Evolutionary conservation across 1,140 invertebrate genomes (phyloP).

Genomic region (Pogonomyrmex californicus): DNA sequence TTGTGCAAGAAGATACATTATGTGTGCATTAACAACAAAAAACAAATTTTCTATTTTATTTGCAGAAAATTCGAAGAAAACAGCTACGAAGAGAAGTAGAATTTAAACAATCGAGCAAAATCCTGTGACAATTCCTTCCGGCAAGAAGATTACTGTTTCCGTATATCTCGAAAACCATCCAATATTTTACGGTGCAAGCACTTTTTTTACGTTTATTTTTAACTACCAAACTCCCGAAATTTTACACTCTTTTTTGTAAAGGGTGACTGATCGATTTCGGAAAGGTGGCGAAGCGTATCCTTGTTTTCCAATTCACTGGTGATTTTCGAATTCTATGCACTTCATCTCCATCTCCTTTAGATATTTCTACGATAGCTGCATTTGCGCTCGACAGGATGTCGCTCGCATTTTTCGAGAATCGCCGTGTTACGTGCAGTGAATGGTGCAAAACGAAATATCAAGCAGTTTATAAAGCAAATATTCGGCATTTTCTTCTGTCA

Average conservation of each 20-base stretch:
- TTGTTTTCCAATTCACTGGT: conserved; percentile 69
- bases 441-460: conserved; percentile 2
- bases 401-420: conserved; percentile 28
- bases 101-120: conserved; percentile 37
- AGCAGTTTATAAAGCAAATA: conserved; percentile 37
- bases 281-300: conserved; percentile 40
- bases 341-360: conserved; percentile 30
- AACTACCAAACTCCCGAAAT: not conserved
- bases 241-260: not conserved
- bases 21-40: not conserved
- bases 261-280: not conserved
- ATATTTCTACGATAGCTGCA: conserved; percentile 13
- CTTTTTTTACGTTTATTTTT: not conserved
- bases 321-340: conserved; percentile 63
- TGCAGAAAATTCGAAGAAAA: not conserved
- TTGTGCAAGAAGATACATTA: not conserved
- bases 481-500: not conserved
- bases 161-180: not conserved
- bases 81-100: not conserved
- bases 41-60: not conserved
- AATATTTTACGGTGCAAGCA: conserved; percentile 27
- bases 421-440: not conserved
- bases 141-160: not conserved
- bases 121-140: not conserved
- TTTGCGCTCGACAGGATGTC: conserved; percentile 39